phyloP scores from a whole-genome alignment of 2,888 invertebrate species.

The Synanthedon myopaeformis region DNA sequence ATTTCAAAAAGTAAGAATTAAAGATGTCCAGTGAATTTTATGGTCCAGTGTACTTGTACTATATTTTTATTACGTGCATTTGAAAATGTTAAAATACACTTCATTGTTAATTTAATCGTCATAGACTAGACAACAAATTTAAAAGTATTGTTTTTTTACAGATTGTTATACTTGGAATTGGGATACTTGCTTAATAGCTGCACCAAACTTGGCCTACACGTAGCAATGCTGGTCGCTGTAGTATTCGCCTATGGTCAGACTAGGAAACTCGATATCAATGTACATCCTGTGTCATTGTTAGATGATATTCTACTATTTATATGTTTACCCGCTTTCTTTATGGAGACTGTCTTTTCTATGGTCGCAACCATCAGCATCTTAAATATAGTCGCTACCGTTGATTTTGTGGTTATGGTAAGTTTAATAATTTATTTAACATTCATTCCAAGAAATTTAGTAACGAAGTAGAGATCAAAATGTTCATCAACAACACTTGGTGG shows the following conservation, averaged over 20 bases:
- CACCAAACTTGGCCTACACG: slow-evolving; percentile 67
- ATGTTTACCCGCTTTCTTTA: slow-evolving; percentile 79
- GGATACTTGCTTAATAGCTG: slow-evolving; percentile 62
- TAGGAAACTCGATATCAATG: slow-evolving; percentile 74
- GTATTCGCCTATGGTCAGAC: slow-evolving; percentile 74
- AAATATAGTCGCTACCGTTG: slow-evolving; percentile 62
- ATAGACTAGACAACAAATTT: background rate
- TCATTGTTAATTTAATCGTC: background rate
- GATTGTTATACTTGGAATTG: slow-evolving; percentile 45
- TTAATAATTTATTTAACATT: slow-evolving; percentile 2
- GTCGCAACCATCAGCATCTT: slow-evolving; percentile 72
- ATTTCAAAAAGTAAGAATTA: no score
- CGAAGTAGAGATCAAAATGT: no score
- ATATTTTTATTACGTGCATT: no score
- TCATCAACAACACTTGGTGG: no score
- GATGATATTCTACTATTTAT: slow-evolving; percentile 79
- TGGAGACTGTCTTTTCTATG: slow-evolving; percentile 77
- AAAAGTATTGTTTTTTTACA: slow-evolving; percentile 23
- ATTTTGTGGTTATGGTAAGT: slow-evolving; percentile 68
- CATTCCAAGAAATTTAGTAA: no score
- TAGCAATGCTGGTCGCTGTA: slow-evolving; percentile 69
- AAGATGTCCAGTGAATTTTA: no score
- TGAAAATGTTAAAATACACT: no score
- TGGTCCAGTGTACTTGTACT: no score
- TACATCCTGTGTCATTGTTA: slow-evolving; percentile 72